Percentiles rank a stretch among this genome's conserved stretches.
These are phyloP conservation scores for Calyptomena viridis DNA, from an alignment of 2,113 vertebrate genomes.

Conservation along the genomic window DNA sequence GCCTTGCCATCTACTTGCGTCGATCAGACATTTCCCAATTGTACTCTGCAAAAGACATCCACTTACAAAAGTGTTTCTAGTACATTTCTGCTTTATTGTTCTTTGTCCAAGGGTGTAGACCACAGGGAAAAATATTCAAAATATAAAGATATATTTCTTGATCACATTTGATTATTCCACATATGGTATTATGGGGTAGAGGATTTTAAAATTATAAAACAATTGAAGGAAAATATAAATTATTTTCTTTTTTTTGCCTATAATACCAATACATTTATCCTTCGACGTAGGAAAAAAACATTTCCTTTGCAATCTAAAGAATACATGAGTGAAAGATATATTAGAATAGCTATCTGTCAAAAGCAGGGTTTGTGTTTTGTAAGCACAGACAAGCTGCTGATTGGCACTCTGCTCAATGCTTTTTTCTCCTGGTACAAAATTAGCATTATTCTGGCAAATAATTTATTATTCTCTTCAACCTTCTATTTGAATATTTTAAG, in stretches of 20 bases:
- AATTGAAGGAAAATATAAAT: background rate
- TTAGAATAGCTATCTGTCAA: background rate
- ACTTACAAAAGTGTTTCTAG: background rate
- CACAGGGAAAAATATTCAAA: background rate
- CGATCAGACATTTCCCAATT: background rate
- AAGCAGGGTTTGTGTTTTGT: background rate
- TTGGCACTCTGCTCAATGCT: background rate
- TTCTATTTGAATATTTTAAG: background rate
- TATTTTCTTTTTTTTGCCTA: background rate
- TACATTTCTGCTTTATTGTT: conserved; percentile 15
- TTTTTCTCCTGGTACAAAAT: background rate
- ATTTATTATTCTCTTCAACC: background rate
- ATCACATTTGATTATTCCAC: background rate
- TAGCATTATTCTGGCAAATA: background rate
- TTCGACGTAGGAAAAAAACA: background rate
- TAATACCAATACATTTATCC: background rate
- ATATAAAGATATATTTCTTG: background rate
- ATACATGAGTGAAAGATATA: background rate
- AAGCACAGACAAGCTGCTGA: background rate
- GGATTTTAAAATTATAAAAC: background rate
- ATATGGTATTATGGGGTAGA: background rate
- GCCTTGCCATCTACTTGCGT: background rate
- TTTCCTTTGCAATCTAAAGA: background rate
- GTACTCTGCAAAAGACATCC: background rate
- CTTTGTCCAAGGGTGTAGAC: conserved; percentile 30